Conservation (phyloP, 2,888 invertebrate species). For the Drosophila macrospina region DNA sequence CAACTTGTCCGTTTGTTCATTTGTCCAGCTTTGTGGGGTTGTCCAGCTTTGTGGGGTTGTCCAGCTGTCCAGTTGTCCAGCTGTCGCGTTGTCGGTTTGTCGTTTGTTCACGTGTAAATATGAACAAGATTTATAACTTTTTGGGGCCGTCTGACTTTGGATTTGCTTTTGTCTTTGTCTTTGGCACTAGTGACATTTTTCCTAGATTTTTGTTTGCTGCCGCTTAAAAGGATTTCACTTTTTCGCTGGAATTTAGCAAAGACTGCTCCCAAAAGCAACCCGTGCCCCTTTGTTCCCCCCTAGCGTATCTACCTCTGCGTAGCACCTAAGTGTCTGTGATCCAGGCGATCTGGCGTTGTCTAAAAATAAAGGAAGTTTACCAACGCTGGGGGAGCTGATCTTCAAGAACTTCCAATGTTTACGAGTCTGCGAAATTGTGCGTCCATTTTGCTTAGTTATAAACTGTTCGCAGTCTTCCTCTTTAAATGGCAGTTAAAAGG, state of each 20-base stretch:
- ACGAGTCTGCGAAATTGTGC: conserved; percentile 28
- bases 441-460: too few relatives aligned
- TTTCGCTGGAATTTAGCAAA: conserved; percentile 65
- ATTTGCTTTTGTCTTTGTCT: neutral
- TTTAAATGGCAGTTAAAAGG: too few relatives aligned
- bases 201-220: conserved; percentile 62
- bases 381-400: conserved; percentile 53
- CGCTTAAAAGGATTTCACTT: conserved; percentile 79
- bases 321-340: conserved; percentile 43
- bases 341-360: conserved; percentile 36
- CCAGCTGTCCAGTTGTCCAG: conserved; percentile 19
- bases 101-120: conserved; percentile 71
- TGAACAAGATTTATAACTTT: conserved; percentile 77
- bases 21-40: conserved; percentile 22
- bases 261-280: conserved; percentile 39
- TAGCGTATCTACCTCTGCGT: neutral
- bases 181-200: conserved; percentile 57
- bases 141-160: conserved; percentile 31
- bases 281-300: conserved; percentile 18
- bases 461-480: too few relatives aligned
- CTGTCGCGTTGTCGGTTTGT: conserved; percentile 30
- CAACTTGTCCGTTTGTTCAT: conserved; percentile 17
- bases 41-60: conserved; percentile 24
- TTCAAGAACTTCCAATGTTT: conserved; percentile 32
- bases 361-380: conserved; percentile 44